Evolutionary conservation across 2,888 invertebrate genomes (phyloP).

Genomic region (Steinernema scapterisci): DNA sequence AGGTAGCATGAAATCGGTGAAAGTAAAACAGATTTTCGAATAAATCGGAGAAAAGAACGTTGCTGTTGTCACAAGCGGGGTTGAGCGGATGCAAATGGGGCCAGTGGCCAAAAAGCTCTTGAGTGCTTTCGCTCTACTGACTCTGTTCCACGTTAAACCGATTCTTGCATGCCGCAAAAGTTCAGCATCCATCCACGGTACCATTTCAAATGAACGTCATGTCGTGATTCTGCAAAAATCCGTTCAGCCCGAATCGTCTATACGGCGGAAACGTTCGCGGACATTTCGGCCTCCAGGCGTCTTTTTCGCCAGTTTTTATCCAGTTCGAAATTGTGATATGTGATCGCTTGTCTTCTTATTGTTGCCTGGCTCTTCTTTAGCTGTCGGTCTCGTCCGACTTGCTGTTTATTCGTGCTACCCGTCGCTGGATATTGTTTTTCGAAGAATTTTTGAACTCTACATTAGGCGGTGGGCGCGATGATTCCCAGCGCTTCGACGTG

Average conservation of each 20-base stretch:
- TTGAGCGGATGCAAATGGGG: not conserved
- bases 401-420: slow-evolving; percentile 1
- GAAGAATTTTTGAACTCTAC: not conserved
- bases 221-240: not conserved
- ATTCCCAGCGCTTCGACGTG: not conserved
- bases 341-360: slow-evolving; percentile 25
- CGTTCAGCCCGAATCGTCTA: not conserved
- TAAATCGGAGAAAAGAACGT: too few relatives aligned
- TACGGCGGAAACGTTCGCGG: not conserved
- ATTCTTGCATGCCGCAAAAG: not conserved
- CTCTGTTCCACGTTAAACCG: not conserved
- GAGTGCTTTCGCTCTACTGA: slow-evolving; percentile 13
- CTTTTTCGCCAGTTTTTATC: not conserved
- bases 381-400: not conserved
- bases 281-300: too few relatives aligned
- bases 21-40: too few relatives aligned
- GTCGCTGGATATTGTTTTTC: not conserved
- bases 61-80: not conserved
- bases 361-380: slow-evolving; percentile 25
- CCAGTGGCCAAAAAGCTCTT: not conserved
- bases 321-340: slow-evolving; percentile 17
- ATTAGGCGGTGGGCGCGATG: not conserved
- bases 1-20: not conserved
- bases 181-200: not conserved
- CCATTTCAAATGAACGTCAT: not conserved